phyloP scores from a whole-genome alignment of 30 jellyfish, hydroid and myxozoan species.

The Cassiopea andromeda region DNA sequence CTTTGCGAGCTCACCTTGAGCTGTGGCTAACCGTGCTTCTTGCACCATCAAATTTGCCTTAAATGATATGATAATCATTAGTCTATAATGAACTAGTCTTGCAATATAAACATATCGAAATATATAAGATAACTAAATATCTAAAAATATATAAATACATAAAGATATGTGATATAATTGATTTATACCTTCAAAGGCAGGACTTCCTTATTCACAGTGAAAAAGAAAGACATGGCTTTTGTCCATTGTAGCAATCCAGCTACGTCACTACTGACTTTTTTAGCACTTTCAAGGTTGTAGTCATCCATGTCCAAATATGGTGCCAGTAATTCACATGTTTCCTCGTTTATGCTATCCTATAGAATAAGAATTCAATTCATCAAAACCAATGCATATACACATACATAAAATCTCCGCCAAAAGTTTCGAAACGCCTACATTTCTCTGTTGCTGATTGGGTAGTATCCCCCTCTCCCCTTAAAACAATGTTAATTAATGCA shows the following conservation, averaged over 20 bases:
- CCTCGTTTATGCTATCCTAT: slow-evolving; percentile 84
- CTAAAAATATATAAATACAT: not conserved
- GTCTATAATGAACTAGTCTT: not conserved
- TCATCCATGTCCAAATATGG: slow-evolving; percentile 85
- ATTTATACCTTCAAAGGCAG: slow-evolving; percentile 60
- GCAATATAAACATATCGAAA: too few species aligned
- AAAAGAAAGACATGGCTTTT: slow-evolving; percentile 87
- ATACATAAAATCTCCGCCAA: too few species aligned
- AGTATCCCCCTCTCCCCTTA: too few species aligned
- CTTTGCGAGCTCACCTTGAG: slow-evolving; percentile 72
- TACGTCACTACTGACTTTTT: slow-evolving; percentile 77
- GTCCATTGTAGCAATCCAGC: slow-evolving; percentile 94
- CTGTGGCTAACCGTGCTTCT: slow-evolving; percentile 76
- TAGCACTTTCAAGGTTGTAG: slow-evolving; percentile 84
- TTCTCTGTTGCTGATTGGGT: too few species aligned
- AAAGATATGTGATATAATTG: not conserved
- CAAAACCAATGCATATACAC: not conserved
- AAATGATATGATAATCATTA: not conserved
- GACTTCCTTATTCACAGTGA: slow-evolving; percentile 83
- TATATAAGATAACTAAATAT: not conserved
- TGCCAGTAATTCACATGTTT: slow-evolving; percentile 78
- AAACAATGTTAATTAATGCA: too few species aligned
- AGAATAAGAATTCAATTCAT: not conserved
- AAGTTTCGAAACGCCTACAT: too few species aligned
- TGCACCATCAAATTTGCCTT: slow-evolving; percentile 86